Conservation (phyloP, 2,888 invertebrate genomes). For the Meandrusa payeni region DNA sequence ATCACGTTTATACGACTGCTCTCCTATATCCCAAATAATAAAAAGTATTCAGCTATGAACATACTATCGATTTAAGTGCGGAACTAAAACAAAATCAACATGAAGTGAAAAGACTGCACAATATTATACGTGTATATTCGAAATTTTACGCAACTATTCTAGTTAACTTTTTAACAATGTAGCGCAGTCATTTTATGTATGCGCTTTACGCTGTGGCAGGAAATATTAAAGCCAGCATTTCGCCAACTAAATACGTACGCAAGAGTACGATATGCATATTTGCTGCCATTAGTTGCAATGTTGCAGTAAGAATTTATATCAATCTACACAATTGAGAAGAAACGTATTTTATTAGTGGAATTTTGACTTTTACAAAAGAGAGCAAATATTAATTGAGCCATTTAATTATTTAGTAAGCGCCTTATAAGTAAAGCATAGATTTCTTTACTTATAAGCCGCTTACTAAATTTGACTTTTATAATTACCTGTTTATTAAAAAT, state of each 20-base stretch:
- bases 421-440: no score
- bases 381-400: no score
- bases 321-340: no score
- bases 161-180: constrained; percentile 25
- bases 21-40: background rate
- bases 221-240: constrained; percentile 29
- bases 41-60: background rate
- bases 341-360: no score
- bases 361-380: no score
- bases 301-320: no score
- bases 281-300: no score
- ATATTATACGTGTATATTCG: constrained; percentile 2
- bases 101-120: constrained; percentile 3
- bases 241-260: constrained; percentile 18
- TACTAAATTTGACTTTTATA: no score
- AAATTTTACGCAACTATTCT: constrained; percentile 18
- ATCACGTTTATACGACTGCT: constrained; percentile 3
- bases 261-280: background rate
- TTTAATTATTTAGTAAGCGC: no score
- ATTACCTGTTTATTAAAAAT: no score
- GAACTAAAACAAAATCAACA: constrained; percentile 10
- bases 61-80: background rate
- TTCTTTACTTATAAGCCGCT: no score
- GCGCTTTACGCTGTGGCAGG: constrained; percentile 27
- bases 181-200: constrained; percentile 26